phyloP scores from a whole-genome alignment of 2,113 vertebrate genomes.

The Spheniscus mendiculus region DNA sequence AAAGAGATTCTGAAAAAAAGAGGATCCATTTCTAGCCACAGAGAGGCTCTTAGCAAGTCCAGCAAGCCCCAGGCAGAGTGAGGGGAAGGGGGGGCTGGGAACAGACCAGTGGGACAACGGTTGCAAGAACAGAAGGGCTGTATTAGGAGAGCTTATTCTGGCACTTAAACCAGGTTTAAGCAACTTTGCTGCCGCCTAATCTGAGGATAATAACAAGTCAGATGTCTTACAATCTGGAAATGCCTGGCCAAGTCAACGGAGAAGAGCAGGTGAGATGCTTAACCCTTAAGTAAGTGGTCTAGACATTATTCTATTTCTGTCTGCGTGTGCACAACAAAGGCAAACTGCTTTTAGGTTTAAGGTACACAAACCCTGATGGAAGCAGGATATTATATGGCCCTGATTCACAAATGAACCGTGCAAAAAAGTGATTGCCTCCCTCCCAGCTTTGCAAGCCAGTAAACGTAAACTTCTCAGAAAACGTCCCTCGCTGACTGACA shows the following conservation, averaged over 20 bases:
- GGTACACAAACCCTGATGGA: not conserved
- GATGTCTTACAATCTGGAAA: not conserved
- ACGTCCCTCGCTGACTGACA: not conserved
- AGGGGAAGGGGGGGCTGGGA: not conserved
- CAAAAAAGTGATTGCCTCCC: not conserved
- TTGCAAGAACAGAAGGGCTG: not conserved
- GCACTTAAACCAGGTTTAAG: not conserved
- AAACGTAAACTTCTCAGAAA: not conserved
- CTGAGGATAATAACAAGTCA: not conserved
- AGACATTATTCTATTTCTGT: not conserved
- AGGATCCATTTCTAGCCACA: not conserved
- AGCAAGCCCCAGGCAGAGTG: not conserved
- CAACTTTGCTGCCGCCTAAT: not conserved
- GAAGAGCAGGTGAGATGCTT: not conserved
- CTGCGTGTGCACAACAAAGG: rapidly evolving
- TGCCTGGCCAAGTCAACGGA: not conserved
- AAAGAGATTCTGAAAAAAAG: not conserved
- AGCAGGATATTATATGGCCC: not conserved
- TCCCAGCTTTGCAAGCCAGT: not conserved
- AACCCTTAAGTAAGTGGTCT: not conserved
- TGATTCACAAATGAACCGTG: not conserved
- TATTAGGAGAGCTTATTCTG: not conserved
- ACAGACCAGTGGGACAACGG: not conserved
- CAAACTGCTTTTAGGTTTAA: not conserved
- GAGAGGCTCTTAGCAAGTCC: not conserved